Conservation (phyloP, 2,888 invertebrate genomes). For the Hoplodrina blanda region DNA sequence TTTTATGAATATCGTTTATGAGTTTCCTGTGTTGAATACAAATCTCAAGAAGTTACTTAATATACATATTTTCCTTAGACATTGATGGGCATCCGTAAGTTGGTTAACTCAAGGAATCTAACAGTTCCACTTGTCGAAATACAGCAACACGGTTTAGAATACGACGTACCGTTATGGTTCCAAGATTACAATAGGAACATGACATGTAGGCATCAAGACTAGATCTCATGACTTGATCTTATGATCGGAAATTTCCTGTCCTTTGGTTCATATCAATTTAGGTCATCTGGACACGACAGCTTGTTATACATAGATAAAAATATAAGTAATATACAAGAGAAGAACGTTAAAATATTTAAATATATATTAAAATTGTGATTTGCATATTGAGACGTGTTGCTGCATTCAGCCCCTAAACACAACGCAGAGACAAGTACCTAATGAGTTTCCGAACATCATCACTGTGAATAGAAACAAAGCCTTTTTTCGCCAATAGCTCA, state of each 20-base stretch:
- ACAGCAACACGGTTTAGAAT: conserved; percentile 18
- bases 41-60: conserved; percentile 42
- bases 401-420: conserved; percentile 34
- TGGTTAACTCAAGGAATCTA: conserved; percentile 27
- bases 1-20: conserved; percentile 55
- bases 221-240: conserved; percentile 34
- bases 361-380: background rate
- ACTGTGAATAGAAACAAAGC: conserved; percentile 48
- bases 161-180: conserved; percentile 21
- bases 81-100: conserved; percentile 23
- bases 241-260: conserved; percentile 49
- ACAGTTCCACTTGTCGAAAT: conserved; percentile 3
- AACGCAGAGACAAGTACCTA: conserved; percentile 15
- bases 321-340: conserved; percentile 1
- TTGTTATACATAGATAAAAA: conserved; percentile 26
- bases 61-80: conserved; percentile 55
- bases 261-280: conserved; percentile 52
- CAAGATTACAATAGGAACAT: conserved; percentile 34
- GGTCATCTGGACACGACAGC: conserved; percentile 26
- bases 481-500: conserved; percentile 53
- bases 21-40: conserved; percentile 61
- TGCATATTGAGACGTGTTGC: conserved; percentile 31
- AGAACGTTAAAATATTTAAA: background rate
- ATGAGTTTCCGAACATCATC: conserved; percentile 38
- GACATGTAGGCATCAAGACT: conserved; percentile 5